Base-by-base conservation (phyloP, 2,888 invertebrate genomes). In the Acronicta alni region DNA sequence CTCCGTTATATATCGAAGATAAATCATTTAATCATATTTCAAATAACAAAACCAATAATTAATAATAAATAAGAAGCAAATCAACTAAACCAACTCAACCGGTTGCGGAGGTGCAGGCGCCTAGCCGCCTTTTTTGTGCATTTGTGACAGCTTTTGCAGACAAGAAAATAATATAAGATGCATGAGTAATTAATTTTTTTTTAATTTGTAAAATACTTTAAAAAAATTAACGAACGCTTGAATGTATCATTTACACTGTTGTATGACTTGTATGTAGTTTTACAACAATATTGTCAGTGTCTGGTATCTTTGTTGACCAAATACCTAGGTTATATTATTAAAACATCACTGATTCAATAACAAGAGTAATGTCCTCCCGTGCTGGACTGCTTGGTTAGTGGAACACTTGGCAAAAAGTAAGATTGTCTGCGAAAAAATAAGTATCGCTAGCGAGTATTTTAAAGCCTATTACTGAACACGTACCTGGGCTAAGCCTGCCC, bases 401-500 rank as follows among this genome's bases (percentile, higher is more conserved):
- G 18, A 35, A 53, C 5, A 17, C 51, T 35, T n/a, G 18, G n/a
- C 39, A 16, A 12, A 16, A 12, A 10, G 15, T 23, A 18, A 23
- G 6, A 16, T 12, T 20, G 12, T 8, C 42, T 63, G 57, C 17
- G 32, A n/a, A 47, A 41, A 38, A 39, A 30, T 49, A 56, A 48
- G 53, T 35, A 51, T 56, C 30, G 54, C 49, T 8, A 67, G 57
- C 45, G 16, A 45, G 42, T 46, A 55, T 46, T 48, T 44, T 52
- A 30, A 35, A 37, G 38, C 49, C 45, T 57, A 42, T 57, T 65
- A 54, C 43, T 47, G 45, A 55, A 39, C 62, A 79, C 76, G 63
- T 75, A 83, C 83, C 82, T 82, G 68, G 49, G 64, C 60, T 70
- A 41, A 55, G 55, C 45, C 44, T 57, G 67, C 65, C 43, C 57